Evolutionary conservation across 2,888 invertebrate species (phyloP).

Genomic region (Lycia hirtaria): DNA sequence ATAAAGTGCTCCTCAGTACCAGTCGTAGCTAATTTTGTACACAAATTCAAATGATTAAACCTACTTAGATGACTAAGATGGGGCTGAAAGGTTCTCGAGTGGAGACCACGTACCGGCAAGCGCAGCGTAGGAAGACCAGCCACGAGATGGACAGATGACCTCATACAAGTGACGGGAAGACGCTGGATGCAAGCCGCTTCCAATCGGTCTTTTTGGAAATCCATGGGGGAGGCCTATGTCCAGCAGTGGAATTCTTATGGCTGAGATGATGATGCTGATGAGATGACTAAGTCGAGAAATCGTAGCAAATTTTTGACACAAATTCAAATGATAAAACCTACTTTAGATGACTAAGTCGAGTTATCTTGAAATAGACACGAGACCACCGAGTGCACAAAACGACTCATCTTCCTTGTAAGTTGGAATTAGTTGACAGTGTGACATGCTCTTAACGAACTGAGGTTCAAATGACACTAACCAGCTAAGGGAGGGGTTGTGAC

Average conservation of each 20-base stretch:
- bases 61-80: background rate
- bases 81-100: no score
- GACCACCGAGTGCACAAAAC: slow-evolving; percentile 19
- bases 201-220: no score
- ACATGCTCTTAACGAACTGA: slow-evolving; percentile 18
- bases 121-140: no score
- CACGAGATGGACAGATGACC: no score
- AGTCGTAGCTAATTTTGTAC: background rate
- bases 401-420: slow-evolving; percentile 4
- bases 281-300: no score
- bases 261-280: no score
- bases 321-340: background rate
- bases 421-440: slow-evolving; percentile 19
- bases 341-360: background rate
- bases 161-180: no score
- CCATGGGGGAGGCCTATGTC: no score
- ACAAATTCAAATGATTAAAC: background rate
- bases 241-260: no score
- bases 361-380: slow-evolving; percentile 5
- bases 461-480: slow-evolving; percentile 26
- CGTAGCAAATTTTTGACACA: background rate
- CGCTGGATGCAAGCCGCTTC: no score
- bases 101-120: no score
- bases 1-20: background rate
- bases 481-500: slow-evolving; percentile 19